Evolutionary conservation across 2,113 vertebrate genomes (phyloP), one percentile per base, ranked within the genome.

Genomic region (Hypomesus transpacificus): DNA sequence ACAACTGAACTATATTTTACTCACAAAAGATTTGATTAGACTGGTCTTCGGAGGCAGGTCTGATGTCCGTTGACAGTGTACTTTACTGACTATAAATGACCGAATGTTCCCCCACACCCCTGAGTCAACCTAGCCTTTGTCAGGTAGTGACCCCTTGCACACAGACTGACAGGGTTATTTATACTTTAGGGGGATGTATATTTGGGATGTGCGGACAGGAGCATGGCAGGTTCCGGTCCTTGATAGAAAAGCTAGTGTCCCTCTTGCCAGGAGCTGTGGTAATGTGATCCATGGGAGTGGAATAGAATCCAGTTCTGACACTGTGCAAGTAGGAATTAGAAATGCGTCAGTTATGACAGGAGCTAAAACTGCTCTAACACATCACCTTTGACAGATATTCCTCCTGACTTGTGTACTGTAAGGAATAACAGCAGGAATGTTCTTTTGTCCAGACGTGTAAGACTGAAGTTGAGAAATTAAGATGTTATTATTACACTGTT

Each of bases 191-290:
- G 80, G 71, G 61, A 77, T 82, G 79, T 87, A 87, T 87, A 86
- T 89, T 89, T 88, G 85, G 87, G 71, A 80, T 70, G 89, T 87
- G 88, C 5, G 34, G 88, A 89, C 87, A 86, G 77, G 74, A 17
- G 65, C 51, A 74, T 76, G 71, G 68, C 80, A 70, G 76, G 68
- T 83, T 85, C 76, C 71, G 24, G 53, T 56, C 75, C 80, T 74
- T 67, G 69, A 3, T 1, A 66, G 69, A 78, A 70, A 39, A 66
- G 31, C 20, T 18, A 52, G 18, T 61, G 75, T 80, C 80, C 85
- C 82, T 79, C 73, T 24, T n/a, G 60, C 75, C 69, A 65, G 17
- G 2, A 66, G 69, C 53, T 34, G 18, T 14, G 34, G 80, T 68
- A 82, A 89, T 77, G 54, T 4, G 84, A 87, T 75, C 77, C 66